A percentile compares a stretch with the other conserved stretches of the same genome.
Conservation (phyloP, 2,888 invertebrate species). For the Calameuta pallipes region DNA sequence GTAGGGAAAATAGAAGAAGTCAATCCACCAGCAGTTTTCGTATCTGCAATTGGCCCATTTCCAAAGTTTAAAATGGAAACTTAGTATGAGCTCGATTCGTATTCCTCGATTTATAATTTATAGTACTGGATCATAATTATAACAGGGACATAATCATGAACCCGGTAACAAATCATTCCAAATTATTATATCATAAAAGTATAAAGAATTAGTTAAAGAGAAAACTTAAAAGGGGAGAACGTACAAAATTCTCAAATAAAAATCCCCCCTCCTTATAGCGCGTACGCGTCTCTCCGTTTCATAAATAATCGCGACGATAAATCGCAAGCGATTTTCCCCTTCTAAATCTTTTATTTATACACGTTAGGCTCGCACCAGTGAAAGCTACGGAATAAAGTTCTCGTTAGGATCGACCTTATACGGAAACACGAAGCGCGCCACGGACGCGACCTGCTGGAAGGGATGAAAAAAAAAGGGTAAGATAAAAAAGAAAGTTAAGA, state of each 20-base stretch:
- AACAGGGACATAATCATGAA: not conserved
- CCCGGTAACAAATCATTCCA: not conserved
- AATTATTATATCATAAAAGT: not conserved
- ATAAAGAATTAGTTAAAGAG: not conserved
- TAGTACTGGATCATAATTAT: not conserved
- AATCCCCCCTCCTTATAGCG: not conserved
- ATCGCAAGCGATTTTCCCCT: not conserved
- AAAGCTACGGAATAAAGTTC: not conserved
- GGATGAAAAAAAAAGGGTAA: not conserved
- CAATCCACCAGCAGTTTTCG: not conserved
- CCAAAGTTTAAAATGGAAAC: not conserved
- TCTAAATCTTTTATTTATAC: not conserved
- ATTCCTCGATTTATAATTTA: not conserved
- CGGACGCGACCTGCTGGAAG: not conserved
- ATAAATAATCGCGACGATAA: not conserved
- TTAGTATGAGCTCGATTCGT: not conserved
- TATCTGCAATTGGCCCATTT: not conserved
- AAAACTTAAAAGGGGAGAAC: not conserved
- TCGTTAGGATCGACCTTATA: not conserved
- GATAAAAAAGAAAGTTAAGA: not conserved
- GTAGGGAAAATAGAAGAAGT: not conserved
- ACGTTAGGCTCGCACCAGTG: not conserved
- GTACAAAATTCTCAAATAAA: not conserved
- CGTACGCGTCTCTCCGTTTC: not conserved
- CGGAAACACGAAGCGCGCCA: slow-evolving; percentile 24